Conservation (phyloP, 2,888 invertebrate species). For the Lumbricus terrestris region DNA sequence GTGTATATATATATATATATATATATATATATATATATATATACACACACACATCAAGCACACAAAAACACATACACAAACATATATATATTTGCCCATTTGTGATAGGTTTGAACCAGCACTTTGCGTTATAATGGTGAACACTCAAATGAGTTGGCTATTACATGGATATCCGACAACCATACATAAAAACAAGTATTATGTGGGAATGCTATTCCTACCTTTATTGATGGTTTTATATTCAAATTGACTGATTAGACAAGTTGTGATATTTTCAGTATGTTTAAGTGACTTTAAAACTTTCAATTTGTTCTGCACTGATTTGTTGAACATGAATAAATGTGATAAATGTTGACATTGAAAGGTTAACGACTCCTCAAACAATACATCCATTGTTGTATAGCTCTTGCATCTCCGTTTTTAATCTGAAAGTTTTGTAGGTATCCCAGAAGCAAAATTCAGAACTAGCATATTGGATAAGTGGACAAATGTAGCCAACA, state of each 20-base stretch:
- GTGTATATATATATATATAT: neutral
- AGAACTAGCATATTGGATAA: no score
- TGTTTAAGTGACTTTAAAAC: neutral
- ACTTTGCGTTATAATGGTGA: neutral
- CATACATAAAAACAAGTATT: neutral
- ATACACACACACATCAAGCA: no score
- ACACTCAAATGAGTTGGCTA: neutral
- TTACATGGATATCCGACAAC: neutral
- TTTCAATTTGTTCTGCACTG: neutral
- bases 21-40: neutral
- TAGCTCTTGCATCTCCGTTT: neutral
- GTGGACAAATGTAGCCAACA: no score
- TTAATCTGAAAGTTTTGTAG: no score
- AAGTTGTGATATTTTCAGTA: neutral
- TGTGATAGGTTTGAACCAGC: neutral
- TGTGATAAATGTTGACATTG: neutral
- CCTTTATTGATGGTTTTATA: neutral
- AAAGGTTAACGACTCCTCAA: neutral
- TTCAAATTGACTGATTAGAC: neutral
- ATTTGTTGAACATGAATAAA: constrained; percentile 3
- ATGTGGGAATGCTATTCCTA: no score
- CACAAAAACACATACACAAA: no score
- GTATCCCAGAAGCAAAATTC: no score
- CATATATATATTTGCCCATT: no score
- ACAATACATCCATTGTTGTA: neutral